Evolutionary conservation across 2,113 vertebrate species (phyloP).

Genomic region (Lanius collurio): DNA sequence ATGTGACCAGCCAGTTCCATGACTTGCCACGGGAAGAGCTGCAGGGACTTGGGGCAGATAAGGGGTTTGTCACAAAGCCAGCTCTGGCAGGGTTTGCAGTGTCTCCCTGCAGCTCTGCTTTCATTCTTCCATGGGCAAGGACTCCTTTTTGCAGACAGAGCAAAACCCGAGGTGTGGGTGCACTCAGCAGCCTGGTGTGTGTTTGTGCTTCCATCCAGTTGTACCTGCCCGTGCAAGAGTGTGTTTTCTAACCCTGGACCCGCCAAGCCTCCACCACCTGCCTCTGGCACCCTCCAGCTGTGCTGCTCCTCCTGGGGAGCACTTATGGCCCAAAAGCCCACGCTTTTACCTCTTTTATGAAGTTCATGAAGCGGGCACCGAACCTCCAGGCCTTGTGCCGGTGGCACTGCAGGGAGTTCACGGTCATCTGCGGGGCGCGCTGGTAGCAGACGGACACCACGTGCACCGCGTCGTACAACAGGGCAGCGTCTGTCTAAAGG

Average conservation of each 20-base stretch:
- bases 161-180: neutral
- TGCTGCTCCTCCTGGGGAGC: neutral
- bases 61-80: neutral
- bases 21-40: neutral
- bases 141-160: neutral
- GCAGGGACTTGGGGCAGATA: too few relatives aligned
- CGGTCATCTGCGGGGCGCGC: constrained; percentile 95
- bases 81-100: neutral
- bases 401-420: constrained; percentile 98
- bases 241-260: neutral
- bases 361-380: constrained; percentile 94
- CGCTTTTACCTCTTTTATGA: constrained; percentile 95
- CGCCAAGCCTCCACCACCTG: neutral
- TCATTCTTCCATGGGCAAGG: neutral
- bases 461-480: constrained; percentile 96
- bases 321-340: fast-evolving
- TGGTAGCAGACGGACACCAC: constrained; percentile 99
- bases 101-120: neutral
- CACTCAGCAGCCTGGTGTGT: neutral
- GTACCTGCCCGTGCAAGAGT: neutral
- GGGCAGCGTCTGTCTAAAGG: constrained; percentile 97
- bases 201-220: neutral
- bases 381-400: constrained; percentile 99
- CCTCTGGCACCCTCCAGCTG: fast-evolving
- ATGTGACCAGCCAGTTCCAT: fast-evolving